Evolutionary conservation across 2,888 invertebrate species (phyloP), one percentile per base, ranked within the genome.

Genomic region (Pasiphila rectangulata): DNA sequence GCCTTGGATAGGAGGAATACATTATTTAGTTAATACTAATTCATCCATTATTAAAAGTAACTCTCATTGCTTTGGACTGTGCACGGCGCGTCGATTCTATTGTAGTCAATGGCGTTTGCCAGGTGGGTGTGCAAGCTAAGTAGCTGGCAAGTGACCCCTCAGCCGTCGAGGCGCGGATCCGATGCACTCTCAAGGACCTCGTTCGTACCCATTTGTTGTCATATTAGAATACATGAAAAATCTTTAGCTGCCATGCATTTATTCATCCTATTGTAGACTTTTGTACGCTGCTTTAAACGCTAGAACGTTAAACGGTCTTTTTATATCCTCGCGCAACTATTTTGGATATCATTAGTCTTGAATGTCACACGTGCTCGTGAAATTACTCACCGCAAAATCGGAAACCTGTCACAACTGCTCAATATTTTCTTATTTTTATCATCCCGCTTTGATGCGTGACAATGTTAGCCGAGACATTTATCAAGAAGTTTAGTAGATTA

Each of bases 81-180:
- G 69, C 69, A 72, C 72, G 73, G 73, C 72, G 73, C 74, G 72
- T 68, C 67, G 67, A 63, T 59, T 61, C 83, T 68, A 88, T 87
- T 87, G 86, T 87, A 86, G 81, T 87, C 87, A 87, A 88, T 86
- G 72, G 72, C 65, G 67, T 52, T 69, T 62, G 73, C 77, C 77
- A 79, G 78, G 83, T 85, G 87, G 87, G 87, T 79, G 88, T 86
- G 80, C 83, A 81, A 82, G 72, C 59, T 79, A 79, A 82, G 83
- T 81, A 77, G 80, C 74, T 72, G 64, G 57, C 57, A 59, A 60
- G 55, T 79, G 81, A 81, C 82, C 81, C 74, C 44, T 39, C 34
- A 13, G 23, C 27, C 25, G n/a, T 16, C n/a, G 17, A 35, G 23
- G 45, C 56, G 40, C 40, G 46, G 54, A 45, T 46, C 49, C 51